phyloP scores from a whole-genome alignment of 2,113 vertebrate species.

The Epinephelus cyanopodus region DNA sequence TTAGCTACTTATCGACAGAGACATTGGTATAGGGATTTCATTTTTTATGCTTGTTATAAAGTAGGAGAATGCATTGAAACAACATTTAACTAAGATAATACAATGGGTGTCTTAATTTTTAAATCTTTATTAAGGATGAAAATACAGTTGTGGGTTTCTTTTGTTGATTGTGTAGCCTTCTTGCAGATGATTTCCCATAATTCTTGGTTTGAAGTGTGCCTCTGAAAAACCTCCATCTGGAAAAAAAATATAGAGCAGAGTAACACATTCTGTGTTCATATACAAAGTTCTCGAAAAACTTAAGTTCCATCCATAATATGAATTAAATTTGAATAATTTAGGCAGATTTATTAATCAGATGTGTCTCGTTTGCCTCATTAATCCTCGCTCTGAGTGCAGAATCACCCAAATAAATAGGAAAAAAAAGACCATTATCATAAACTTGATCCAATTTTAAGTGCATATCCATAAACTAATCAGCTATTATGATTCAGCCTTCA shows the following conservation, averaged over 20 bases:
- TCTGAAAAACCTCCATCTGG: too few species aligned
- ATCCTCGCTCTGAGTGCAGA: slow-evolving; percentile 8
- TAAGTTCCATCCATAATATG: background rate
- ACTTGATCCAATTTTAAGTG: slow-evolving; percentile 23
- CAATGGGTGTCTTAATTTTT: too few species aligned
- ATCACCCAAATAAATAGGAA: slow-evolving; percentile 30
- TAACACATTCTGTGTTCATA: background rate
- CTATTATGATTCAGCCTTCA: slow-evolving; percentile 43
- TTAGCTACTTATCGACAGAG: too few species aligned
- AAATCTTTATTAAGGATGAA: too few species aligned
- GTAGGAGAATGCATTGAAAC: too few species aligned
- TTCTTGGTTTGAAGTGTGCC: too few species aligned
- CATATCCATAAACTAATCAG: slow-evolving; percentile 22
- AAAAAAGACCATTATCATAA: slow-evolving; percentile 39
- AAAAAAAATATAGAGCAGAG: background rate
- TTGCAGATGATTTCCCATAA: too few species aligned
- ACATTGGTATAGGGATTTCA: too few species aligned
- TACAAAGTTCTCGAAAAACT: background rate
- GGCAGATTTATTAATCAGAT: slow-evolving; percentile 11
- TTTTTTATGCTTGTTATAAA: too few species aligned
- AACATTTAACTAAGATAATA: too few species aligned
- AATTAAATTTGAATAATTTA: slow-evolving; percentile 38
- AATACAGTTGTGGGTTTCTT: too few species aligned
- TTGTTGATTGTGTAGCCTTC: too few species aligned
- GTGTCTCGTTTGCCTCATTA: slow-evolving; percentile 41